These are phyloP conservation scores for Cacoxenus indagator DNA, from an alignment of 2,888 invertebrate species.

Conservation along the genomic window DNA sequence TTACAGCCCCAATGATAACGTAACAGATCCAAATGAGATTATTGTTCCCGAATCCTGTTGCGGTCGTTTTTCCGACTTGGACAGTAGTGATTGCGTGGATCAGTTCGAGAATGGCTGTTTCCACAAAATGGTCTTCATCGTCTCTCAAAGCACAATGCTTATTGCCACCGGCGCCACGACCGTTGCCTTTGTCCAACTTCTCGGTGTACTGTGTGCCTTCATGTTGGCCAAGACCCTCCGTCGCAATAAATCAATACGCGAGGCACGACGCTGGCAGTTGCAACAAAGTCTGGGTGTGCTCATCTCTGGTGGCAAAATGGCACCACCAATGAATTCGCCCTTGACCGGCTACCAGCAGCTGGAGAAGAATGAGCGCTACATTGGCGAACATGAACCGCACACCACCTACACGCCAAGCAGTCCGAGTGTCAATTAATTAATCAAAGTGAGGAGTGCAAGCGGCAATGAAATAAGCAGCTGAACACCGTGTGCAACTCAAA, in stretches of 20 bases:
- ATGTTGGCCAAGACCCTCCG: slow-evolving; percentile 89
- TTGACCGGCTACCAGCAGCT: slow-evolving; percentile 68
- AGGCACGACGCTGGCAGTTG: slow-evolving; percentile 78
- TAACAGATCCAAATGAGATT: slow-evolving; percentile 59
- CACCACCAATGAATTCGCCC: slow-evolving; percentile 56
- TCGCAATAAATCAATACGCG: slow-evolving; percentile 80
- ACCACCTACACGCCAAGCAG: slow-evolving; percentile 66
- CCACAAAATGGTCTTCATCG: slow-evolving; percentile 74
- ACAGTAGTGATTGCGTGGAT: slow-evolving; percentile 52
- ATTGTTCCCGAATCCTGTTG: slow-evolving; percentile 76
- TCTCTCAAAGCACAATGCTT: slow-evolving; percentile 80
- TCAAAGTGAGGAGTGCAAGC: not conserved
- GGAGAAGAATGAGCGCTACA: slow-evolving; percentile 54
- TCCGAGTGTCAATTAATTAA: slow-evolving; percentile 66
- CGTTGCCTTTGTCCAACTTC: slow-evolving; percentile 86
- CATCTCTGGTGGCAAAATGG: slow-evolving; percentile 64
- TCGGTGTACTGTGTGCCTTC: slow-evolving; percentile 90
- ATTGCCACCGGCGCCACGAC: slow-evolving; percentile 83
- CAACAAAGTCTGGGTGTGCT: slow-evolving; percentile 69
- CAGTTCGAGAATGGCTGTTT: slow-evolving; percentile 74
- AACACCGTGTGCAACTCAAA: not conserved
- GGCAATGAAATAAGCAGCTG: not conserved
- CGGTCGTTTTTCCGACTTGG: slow-evolving; percentile 55
- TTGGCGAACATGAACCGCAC: slow-evolving; percentile 55
- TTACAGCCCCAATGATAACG: slow-evolving; percentile 43